These are phyloP conservation scores for Chalcis sispes DNA, from an alignment of 2,888 invertebrate genomes.

Conservation along the genomic window DNA sequence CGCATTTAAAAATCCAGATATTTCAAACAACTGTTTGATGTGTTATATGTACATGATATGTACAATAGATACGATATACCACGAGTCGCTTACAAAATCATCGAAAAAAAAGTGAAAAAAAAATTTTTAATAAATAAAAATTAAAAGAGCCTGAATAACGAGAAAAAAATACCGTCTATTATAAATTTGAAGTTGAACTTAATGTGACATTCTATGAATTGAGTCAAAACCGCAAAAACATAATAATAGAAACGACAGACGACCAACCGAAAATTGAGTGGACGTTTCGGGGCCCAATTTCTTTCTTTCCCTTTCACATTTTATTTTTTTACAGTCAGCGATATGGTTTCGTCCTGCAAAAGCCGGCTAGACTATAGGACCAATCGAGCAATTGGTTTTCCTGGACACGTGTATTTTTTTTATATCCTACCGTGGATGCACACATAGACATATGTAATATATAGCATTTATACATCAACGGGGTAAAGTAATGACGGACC, in stretches of 20 bases:
- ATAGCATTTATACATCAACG: not conserved
- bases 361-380: not conserved
- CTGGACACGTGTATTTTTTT: not conserved
- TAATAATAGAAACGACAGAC: slow-evolving; percentile 22
- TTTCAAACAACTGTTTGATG: too few relatives aligned
- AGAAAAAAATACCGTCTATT: too few relatives aligned
- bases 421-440: not conserved
- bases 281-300: not conserved
- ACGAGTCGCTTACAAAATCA: too few relatives aligned
- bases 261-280: slow-evolving; percentile 30
- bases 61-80: too few relatives aligned
- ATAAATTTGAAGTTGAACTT: too few relatives aligned
- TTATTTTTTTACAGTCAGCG: too few relatives aligned
- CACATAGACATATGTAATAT: not conserved
- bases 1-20: too few relatives aligned
- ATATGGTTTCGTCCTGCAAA: slow-evolving; percentile 29
- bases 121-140: too few relatives aligned
- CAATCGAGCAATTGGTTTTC: too few relatives aligned
- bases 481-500: slow-evolving; percentile 36
- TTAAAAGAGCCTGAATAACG: too few relatives aligned
- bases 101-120: too few relatives aligned
- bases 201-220: slow-evolving; percentile 31
- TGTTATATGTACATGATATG: too few relatives aligned
- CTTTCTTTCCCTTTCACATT: not conserved
- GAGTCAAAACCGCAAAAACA: slow-evolving; percentile 14